phyloP scores from a whole-genome alignment of 2,888 invertebrate species.

The Thyatira batis region DNA sequence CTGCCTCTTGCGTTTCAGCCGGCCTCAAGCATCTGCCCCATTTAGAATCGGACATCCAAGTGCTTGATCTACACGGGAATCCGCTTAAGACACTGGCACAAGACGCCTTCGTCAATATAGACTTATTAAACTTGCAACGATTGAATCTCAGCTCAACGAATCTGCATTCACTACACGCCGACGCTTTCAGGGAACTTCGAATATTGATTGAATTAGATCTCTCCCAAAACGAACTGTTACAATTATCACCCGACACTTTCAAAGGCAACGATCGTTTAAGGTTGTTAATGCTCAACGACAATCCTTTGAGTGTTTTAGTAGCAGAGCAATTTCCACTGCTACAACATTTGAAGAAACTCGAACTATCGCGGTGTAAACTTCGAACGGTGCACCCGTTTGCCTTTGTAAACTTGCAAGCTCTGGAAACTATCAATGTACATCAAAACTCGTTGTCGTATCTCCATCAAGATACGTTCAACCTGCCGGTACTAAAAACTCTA shows the following conservation, averaged over 20 bases:
- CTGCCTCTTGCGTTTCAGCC: constrained; percentile 90
- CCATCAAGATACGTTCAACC: constrained; percentile 71
- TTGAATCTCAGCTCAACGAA: constrained; percentile 90
- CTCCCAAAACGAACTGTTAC: constrained; percentile 89
- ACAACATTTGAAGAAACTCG: constrained; percentile 90
- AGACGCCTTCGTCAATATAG: constrained; percentile 90
- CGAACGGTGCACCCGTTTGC: constrained; percentile 88
- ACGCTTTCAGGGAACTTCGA: constrained; percentile 91
- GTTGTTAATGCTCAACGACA: constrained; percentile 89
- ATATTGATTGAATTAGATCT: constrained; percentile 94
- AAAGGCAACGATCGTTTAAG: constrained; percentile 91
- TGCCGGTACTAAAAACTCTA: constrained; percentile 86
- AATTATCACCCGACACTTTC: constrained; percentile 90
- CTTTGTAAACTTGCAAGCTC: constrained; percentile 86
- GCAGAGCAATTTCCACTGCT: constrained; percentile 91
- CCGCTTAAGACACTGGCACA: constrained; percentile 86
- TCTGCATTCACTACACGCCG: constrained; percentile 87
- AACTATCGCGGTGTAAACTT: constrained; percentile 90
- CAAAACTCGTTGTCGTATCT: constrained; percentile 90
- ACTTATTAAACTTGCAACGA: constrained; percentile 91
- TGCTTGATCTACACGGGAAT: constrained; percentile 91
- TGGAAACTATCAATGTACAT: constrained; percentile 92
- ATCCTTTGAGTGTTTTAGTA: constrained; percentile 87
- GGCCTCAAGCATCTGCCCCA: constrained; percentile 88
- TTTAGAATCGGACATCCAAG: constrained; percentile 80